Percentiles rank a stretch among this genome's conserved stretches.
These are phyloP conservation scores for Perca flavescens DNA, from an alignment of 2,113 vertebrate genomes.

Conservation along the genomic window DNA sequence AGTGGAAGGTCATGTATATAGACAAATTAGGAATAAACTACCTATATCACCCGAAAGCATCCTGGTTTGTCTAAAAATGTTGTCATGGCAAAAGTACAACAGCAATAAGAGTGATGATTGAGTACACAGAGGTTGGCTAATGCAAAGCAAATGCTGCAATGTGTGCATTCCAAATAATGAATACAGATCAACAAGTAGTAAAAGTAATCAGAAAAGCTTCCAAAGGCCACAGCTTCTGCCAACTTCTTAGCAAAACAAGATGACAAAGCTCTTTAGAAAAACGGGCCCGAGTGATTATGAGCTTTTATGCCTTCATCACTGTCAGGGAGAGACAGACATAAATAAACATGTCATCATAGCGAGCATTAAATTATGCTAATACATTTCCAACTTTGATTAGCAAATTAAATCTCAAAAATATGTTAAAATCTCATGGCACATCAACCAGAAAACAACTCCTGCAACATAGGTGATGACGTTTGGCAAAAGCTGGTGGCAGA, in stretches of 20 bases:
- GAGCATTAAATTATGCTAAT: constrained; percentile 48
- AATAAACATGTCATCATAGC: constrained; percentile 65
- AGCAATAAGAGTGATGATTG: constrained; percentile 30
- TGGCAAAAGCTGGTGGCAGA: neutral
- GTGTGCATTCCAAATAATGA: constrained; percentile 28
- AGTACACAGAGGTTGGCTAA: constrained; percentile 33
- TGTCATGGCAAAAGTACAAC: constrained; percentile 12
- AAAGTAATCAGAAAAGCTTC: constrained; percentile 47
- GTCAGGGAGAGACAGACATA: constrained; percentile 47
- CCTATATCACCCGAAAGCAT: neutral
- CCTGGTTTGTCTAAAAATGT: constrained; percentile 16
- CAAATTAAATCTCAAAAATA: constrained; percentile 45
- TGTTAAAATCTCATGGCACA: constrained; percentile 21
- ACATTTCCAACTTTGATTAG: constrained; percentile 57
- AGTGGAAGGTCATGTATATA: no score
- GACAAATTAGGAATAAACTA: no score
- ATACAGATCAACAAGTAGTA: constrained; percentile 48
- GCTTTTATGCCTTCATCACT: constrained; percentile 37
- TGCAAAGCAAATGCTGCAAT: constrained; percentile 45
- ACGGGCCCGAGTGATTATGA: constrained; percentile 53
- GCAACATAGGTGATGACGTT: neutral
- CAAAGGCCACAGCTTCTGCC: constrained; percentile 32
- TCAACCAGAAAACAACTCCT: constrained; percentile 25
- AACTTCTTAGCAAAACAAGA: constrained; percentile 48
- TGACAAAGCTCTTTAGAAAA: constrained; percentile 44